Evolutionary conservation across 2,888 invertebrate species (phyloP), one percentile per base, ranked within the genome.

Genomic region (Pseudococcus viburni): DNA sequence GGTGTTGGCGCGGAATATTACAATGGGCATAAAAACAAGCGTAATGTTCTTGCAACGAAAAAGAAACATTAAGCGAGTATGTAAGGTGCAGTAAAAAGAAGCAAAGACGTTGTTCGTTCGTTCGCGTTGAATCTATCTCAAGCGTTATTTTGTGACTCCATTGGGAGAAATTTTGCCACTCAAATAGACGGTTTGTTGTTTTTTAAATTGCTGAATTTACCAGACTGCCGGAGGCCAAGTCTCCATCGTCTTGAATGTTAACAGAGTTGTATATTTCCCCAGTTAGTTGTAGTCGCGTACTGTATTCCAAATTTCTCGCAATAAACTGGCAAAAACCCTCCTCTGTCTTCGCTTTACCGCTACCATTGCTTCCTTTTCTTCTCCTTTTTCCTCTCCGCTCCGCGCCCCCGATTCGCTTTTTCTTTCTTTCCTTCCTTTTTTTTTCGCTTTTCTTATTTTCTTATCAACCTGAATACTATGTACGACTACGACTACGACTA

Each of bases 111-210:
- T 87, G 87, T 77, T 87, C 87, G 87, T 42, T 73, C 46, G 77
- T 48, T 26, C 46, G 68, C 87, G 46, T 51, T 51, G 87, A 87
- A 87, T 87, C 87, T 77, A 87, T 87, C 87, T 87, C 87, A 87
- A 87, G 87, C 87, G 87, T 87, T 87, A 87, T 87, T 87, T 87
- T 87, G 87, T 87, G 87, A 77, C 87, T 87, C 87, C 87, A 42
- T 77, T 68, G 87, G 87, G 87, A 77, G 73, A 87, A 87, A 87
- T 87, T 87, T 87, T 87, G 87, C 87, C 87, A 87, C 87, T 87
- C 87, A 87, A 87, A 87, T 87, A 87, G 87, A 87, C 87, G 87
- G 87, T 87, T 87, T 87, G 87, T 87, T 87, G 87, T 87, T 87
- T 87, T 87, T 87, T 87, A 87, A 87, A 87, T 87, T 87, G 87